Evolutionary conservation across 2,888 invertebrate species (phyloP).

Genomic region (Horisme vitalbata): DNA sequence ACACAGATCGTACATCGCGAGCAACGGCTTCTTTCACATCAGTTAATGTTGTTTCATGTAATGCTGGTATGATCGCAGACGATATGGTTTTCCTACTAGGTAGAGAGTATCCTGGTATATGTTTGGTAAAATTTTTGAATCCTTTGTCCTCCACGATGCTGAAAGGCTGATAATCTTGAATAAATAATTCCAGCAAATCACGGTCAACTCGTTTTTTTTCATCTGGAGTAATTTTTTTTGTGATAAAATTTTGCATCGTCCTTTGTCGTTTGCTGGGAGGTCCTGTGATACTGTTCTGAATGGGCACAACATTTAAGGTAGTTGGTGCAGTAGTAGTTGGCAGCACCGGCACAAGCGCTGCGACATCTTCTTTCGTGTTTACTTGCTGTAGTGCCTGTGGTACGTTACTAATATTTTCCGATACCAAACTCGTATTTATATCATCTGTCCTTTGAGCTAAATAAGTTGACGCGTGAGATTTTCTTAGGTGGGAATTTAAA

Average conservation of each 20-base stretch:
- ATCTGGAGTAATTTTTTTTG: constrained; percentile 2
- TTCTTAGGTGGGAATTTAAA: not conserved
- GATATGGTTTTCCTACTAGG: constrained; percentile 8
- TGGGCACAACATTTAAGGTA: not conserved
- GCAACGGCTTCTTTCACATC: not conserved
- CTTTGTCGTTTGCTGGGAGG: constrained; percentile 1
- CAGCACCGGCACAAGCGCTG: too few species aligned
- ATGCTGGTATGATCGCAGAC: constrained; percentile 1
- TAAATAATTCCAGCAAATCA: constrained; percentile 17
- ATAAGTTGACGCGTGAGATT: not conserved
- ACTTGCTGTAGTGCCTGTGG: not conserved
- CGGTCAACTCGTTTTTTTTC: constrained; percentile 1
- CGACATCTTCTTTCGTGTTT: not conserved
- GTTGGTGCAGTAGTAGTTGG: too few species aligned
- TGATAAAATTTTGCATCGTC: not conserved
- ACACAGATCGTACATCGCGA: not conserved
- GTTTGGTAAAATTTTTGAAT: constrained; percentile 7
- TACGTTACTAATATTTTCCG: too few species aligned
- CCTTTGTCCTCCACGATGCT: constrained; percentile 17
- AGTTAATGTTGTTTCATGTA: not conserved
- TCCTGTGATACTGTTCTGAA: not conserved
- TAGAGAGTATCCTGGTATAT: constrained; percentile 1
- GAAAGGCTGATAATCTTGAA: constrained; percentile 13
- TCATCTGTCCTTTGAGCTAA: not conserved
- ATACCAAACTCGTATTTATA: too few species aligned